A percentile compares a stretch with the other conserved stretches of the same genome.
These are phyloP conservation scores for Florisuga fusca DNA, from an alignment of 2,797 vertebrate species.

Conservation along the genomic window DNA sequence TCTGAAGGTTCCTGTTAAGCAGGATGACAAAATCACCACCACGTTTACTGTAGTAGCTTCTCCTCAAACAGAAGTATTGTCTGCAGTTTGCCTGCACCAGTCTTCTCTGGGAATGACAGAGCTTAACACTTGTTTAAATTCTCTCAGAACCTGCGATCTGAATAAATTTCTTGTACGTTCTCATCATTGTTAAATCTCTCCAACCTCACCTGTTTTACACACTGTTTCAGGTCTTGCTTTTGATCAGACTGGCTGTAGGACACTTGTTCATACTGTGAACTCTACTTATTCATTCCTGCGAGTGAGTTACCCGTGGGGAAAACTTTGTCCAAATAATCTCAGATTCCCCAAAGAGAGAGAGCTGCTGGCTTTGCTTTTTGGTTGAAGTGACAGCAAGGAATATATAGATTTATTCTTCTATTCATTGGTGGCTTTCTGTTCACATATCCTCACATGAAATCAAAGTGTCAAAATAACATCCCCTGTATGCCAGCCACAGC, in stretches of 20 bases:
- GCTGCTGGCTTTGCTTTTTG: constrained; percentile 37
- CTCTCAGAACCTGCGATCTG: neutral
- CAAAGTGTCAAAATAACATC: constrained; percentile 29
- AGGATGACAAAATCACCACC: neutral
- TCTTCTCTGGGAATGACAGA: neutral
- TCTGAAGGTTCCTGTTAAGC: neutral
- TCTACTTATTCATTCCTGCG: constrained; percentile 31
- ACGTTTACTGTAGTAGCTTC: neutral
- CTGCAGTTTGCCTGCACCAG: neutral
- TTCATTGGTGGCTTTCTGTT: constrained; percentile 33
- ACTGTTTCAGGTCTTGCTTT: neutral
- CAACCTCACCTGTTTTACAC: neutral
- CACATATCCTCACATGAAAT: neutral
- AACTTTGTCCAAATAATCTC: constrained; percentile 51
- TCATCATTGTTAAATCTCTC: neutral
- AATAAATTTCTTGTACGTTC: neutral
- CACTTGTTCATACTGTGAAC: constrained; percentile 3
- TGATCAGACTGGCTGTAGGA: constrained; percentile 20
- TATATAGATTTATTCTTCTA: constrained; percentile 36
- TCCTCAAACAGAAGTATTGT: neutral
- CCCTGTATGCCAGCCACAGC: neutral
- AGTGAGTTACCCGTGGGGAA: constrained; percentile 16
- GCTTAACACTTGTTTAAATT: neutral
- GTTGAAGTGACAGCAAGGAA: constrained; percentile 31
- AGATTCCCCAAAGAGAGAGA: constrained; percentile 10